Evolutionary conservation across 2,797 vertebrate genomes (phyloP), one percentile per base, ranked within the genome.

Genomic region (Carcharodon carcharias): DNA sequence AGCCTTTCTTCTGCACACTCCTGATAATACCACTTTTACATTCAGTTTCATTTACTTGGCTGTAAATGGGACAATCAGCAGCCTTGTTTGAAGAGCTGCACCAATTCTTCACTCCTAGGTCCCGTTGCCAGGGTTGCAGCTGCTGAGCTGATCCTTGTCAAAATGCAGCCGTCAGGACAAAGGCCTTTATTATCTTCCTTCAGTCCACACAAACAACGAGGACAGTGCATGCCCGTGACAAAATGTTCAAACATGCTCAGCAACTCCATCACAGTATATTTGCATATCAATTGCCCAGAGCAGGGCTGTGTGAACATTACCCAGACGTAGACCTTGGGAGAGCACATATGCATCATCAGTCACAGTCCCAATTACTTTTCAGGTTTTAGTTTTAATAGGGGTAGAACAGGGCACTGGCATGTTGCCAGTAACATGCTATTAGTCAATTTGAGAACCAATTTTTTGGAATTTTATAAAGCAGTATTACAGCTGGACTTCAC

Each of bases 61-160:
- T 54, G 67, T 65, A 91, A 96, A 95, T 87, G 89, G 96, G 91
- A 96, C 95, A 96, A 96, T 96, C 21, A 23, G 82, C 80, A 91
- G 96, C 95, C 97, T 96, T 96, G 96, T 96, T 95, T 97, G 97
- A 97, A 97, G 97, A 95, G 93, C 96, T 97, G 98, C 97, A 97
- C 97, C 97, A 97, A 97, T 98, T 98, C 97, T 97, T 97, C 87
- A 89, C 96, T 97, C 96, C 88, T 89, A 85, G 95, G 96, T 95
- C 97, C 96, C 96, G 97, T 97, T 98, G 97, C 98, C 96, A 97
- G 96, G 97, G 97, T 0, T 97, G 98, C 98, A 98, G 98, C 98
- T 98, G 98, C 97, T 97, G 45, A 61, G 97, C 96, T 96, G 97
- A 96, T 96, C 97, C 96, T 97, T 96, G 96, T 16, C 95, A 97